Evolutionary conservation across 2,113 vertebrate species (phyloP).

Genomic region (Loxodonta africana): DNA sequence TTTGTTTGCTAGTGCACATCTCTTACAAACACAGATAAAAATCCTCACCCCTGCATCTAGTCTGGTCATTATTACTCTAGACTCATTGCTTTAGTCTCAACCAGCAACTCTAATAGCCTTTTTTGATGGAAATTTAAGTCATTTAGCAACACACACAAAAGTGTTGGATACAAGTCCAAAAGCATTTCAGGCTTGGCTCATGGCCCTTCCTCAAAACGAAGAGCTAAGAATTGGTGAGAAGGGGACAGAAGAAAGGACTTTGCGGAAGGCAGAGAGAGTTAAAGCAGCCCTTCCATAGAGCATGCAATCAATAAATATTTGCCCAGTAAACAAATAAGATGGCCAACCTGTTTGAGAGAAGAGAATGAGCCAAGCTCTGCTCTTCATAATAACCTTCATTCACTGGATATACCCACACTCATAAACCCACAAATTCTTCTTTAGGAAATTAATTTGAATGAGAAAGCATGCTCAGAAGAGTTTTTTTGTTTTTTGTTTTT

Average conservation of each 20-base stretch:
- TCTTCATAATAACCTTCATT: slow-evolving; percentile 50
- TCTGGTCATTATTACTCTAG: slow-evolving; percentile 10
- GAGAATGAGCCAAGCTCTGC: neutral
- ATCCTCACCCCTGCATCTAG: neutral
- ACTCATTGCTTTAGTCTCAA: slow-evolving; percentile 50
- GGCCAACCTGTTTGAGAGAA: neutral
- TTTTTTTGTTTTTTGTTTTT: too few relatives aligned
- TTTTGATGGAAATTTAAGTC: slow-evolving; percentile 69
- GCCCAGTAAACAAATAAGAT: slow-evolving; percentile 33
- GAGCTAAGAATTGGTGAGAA: neutral
- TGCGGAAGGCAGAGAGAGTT: neutral
- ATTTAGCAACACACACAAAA: slow-evolving; percentile 68
- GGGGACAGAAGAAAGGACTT: neutral
- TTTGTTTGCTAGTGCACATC: neutral
- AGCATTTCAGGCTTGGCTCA: slow-evolving; percentile 44
- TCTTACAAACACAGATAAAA: neutral
- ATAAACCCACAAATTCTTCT: neutral
- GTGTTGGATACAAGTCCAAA: slow-evolving; percentile 55
- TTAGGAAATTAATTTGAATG: slow-evolving; percentile 54
- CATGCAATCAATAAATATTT: slow-evolving; percentile 32
- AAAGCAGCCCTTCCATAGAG: neutral
- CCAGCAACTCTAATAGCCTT: slow-evolving; percentile 45
- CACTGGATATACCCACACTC: neutral
- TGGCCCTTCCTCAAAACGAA: neutral
- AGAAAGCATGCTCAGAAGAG: slow-evolving; percentile 31